Evolutionary conservation across 2,113 vertebrate genomes (phyloP).

Genomic region (Dipodomys merriami): DNA sequence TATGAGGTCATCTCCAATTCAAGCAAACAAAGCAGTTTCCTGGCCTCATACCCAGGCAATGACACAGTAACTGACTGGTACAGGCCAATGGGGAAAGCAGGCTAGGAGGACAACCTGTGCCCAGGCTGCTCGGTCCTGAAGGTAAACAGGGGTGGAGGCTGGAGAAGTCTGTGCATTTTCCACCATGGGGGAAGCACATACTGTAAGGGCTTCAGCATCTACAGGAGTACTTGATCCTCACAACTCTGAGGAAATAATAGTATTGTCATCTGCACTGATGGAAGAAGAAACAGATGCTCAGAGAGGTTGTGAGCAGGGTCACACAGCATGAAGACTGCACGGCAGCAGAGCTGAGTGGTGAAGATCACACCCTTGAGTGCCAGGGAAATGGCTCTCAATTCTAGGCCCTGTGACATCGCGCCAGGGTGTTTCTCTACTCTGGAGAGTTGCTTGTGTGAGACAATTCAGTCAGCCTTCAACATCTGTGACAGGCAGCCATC

Average conservation of each 20-base stretch:
- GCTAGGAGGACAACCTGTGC: accelerated
- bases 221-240: not conserved
- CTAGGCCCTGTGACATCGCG: not conserved
- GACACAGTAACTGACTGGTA: too few species aligned
- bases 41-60: not conserved
- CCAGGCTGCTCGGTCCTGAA: not conserved
- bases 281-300: not conserved
- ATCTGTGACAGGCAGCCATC: not conserved
- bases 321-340: not conserved
- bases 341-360: not conserved
- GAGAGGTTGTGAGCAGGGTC: not conserved
- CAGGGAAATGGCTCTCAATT: not conserved
- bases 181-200: too few species aligned
- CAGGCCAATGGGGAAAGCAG: not conserved
- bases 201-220: not conserved
- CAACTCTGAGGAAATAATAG: not conserved
- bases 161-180: not conserved
- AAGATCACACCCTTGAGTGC: not conserved
- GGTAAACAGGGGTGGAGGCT: not conserved
- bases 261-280: not conserved
- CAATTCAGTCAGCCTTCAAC: not conserved
- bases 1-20: too few species aligned
- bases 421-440: not conserved
- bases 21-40: not conserved
- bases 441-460: not conserved